Evolutionary conservation across 2,113 vertebrate species (phyloP).

Genomic region (Xenopus laevis): DNA sequence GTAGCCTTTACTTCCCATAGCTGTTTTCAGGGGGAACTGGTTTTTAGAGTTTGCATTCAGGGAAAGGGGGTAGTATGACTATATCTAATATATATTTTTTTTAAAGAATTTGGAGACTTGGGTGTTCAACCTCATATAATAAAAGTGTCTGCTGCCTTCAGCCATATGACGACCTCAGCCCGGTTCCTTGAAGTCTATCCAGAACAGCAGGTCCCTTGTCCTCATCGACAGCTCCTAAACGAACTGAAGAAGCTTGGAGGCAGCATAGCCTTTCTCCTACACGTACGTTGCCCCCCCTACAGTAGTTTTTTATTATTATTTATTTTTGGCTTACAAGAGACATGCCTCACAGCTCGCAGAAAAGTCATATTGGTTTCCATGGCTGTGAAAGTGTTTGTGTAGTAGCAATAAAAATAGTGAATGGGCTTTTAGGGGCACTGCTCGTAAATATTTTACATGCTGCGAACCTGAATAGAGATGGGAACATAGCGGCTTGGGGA

Average conservation of each 20-base stretch:
- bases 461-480: slow-evolving; percentile 18
- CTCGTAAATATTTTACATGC: slow-evolving; percentile 45
- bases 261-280: slow-evolving; percentile 54
- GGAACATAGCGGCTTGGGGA: not conserved
- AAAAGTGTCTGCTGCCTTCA: not conserved
- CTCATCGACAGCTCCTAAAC: not conserved
- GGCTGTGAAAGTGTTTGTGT: no score
- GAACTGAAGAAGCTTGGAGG: slow-evolving; percentile 62
- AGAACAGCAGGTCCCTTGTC: slow-evolving; percentile 2
- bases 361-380: no score
- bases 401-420: not conserved
- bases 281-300: slow-evolving; percentile 54
- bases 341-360: no score
- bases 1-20: no score
- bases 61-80: no score
- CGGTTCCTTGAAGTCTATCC: slow-evolving; percentile 16
- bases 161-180: not conserved
- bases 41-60: no score
- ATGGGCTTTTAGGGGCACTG: slow-evolving; percentile 51
- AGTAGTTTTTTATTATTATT: no score
- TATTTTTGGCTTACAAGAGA: no score
- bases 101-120: slow-evolving; percentile 9
- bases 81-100: not conserved
- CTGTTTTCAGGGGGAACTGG: no score
- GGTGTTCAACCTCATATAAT: not conserved